Percentiles rank a stretch among this genome's conserved stretches.
phyloP scores from a whole-genome alignment of 2,113 vertebrate species.

The Bombycilla garrulus region DNA sequence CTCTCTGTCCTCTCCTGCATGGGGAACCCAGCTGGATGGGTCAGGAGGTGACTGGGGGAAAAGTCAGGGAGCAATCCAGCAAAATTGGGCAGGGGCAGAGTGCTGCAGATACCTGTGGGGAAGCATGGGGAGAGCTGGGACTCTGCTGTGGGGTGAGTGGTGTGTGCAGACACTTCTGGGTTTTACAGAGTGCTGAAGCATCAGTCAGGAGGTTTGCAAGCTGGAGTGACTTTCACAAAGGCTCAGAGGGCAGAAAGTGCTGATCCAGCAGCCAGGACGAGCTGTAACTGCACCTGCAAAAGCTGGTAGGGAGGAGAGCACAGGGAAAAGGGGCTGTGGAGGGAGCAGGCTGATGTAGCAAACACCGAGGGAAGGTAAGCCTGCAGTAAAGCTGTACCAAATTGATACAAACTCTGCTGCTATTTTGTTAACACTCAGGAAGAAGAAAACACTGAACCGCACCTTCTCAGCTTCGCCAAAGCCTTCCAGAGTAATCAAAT shows the following conservation, averaged over 20 bases:
- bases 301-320: neutral
- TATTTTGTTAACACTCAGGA: neutral
- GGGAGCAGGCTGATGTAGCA: neutral
- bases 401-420: neutral
- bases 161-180: neutral
- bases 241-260: conserved; percentile 22
- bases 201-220: neutral
- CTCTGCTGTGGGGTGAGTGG: neutral
- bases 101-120: neutral
- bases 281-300: neutral
- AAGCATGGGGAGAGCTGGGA: neutral
- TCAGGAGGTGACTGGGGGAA: neutral
- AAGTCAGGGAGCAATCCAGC: neutral
- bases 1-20: neutral
- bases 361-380: fast-evolving
- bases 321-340: fast-evolving
- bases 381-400: neutral
- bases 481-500: neutral
- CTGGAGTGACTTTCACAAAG: conserved; percentile 28
- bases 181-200: neutral
- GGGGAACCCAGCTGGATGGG: neutral
- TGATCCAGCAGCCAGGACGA: conserved; percentile 3
- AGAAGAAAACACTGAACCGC: neutral
- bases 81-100: neutral
- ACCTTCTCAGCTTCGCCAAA: neutral